phyloP scores from a whole-genome alignment of 2,888 invertebrate species.

The Drosophila quinaria region DNA sequence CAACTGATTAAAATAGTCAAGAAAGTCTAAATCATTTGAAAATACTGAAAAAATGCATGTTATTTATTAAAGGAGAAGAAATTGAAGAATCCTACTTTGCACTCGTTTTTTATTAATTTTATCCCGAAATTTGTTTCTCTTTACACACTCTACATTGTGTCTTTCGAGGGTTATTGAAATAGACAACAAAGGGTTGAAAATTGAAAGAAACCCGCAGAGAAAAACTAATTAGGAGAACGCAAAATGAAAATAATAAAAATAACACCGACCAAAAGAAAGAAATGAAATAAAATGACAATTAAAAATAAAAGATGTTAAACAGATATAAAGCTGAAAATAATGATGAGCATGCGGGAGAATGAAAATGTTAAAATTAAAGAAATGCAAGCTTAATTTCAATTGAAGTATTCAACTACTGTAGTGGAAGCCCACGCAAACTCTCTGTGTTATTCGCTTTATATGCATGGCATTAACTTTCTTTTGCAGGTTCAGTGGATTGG shows the following conservation, averaged over 20 bases:
- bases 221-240: constrained; percentile 20
- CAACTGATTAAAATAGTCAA: too few species aligned
- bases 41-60: too few species aligned
- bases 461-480: constrained; percentile 48
- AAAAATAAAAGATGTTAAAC: not conserved
- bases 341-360: constrained; percentile 3
- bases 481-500: constrained; percentile 90
- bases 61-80: too few species aligned
- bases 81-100: too few species aligned
- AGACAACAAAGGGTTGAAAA: not conserved
- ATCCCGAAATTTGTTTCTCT: too few species aligned
- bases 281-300: not conserved
- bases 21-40: too few species aligned
- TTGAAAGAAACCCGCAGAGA: not conserved
- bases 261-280: not conserved
- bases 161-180: too few species aligned
- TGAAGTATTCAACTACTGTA: not conserved
- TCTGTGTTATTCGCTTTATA: constrained; percentile 5
- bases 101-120: too few species aligned
- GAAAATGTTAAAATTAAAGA: constrained; percentile 5
- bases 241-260: not conserved
- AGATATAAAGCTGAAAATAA: constrained; percentile 5
- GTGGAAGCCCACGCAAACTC: constrained; percentile 5
- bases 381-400: not conserved
- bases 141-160: too few species aligned